A percentile compares a stretch with the other conserved stretches of the same genome.
Evolutionary conservation across 2,113 vertebrate genomes (phyloP).

Genomic region (Antechinus stuartii): DNA sequence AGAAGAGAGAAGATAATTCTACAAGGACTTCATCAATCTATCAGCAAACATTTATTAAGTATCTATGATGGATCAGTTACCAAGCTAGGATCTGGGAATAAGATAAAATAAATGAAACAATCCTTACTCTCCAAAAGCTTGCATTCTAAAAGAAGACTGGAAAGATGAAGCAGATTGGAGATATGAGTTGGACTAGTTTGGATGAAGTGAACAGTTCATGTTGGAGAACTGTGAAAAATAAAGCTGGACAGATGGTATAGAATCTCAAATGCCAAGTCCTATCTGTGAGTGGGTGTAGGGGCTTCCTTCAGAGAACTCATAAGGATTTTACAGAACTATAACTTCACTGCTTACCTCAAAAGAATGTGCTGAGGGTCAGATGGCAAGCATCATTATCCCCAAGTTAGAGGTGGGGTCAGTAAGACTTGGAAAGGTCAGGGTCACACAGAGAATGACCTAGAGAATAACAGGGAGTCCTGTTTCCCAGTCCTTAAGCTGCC

Average conservation of each 20-base stretch:
- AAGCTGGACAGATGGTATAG: not conserved
- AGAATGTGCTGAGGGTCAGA: slow-evolving; percentile 49
- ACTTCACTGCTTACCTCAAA: slow-evolving; percentile 48
- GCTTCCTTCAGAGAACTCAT: not conserved
- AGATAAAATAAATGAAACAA: not conserved
- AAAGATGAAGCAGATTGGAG: not conserved
- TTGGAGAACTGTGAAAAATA: not conserved
- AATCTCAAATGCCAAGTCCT: slow-evolving; percentile 1
- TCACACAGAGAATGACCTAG: slow-evolving; percentile 75
- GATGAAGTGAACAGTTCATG: not conserved
- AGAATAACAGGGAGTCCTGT: slow-evolving; percentile 75
- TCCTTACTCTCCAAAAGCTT: not conserved
- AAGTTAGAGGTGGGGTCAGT: slow-evolving; percentile 76
- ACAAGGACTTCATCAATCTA: not conserved
- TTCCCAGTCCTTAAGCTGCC: slow-evolving; percentile 77
- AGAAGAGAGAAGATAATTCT: not conserved
- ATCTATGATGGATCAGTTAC: not conserved
- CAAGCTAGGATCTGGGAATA: not conserved
- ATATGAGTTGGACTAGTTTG: not conserved
- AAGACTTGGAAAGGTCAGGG: slow-evolving; percentile 80
- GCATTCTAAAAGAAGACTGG: not conserved
- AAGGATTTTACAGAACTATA: slow-evolving; percentile 8
- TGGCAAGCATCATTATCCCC: slow-evolving; percentile 61
- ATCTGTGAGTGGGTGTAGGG: not conserved
- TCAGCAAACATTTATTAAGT: not conserved